Conservation (phyloP, 37 sponge, comb jelly and placozoan genomes). For the Tethya wilhelma region DNA sequence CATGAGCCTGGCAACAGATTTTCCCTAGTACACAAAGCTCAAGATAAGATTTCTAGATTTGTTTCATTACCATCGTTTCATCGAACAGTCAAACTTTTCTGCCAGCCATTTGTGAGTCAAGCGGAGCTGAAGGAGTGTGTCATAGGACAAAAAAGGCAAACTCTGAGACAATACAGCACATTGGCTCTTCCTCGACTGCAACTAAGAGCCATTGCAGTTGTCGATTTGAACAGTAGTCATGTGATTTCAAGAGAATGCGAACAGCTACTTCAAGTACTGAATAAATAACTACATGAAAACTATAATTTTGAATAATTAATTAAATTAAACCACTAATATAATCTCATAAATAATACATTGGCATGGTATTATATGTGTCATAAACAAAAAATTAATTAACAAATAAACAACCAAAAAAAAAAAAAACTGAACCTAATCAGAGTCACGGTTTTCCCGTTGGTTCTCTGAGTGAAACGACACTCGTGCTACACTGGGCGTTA, state of each 20-base stretch:
- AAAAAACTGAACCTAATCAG: too few relatives aligned
- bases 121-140: conserved; percentile 11
- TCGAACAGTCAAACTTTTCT: background rate
- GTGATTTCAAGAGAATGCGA: too few relatives aligned
- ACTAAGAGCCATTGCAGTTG: conserved; percentile 30
- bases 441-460: too few relatives aligned
- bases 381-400: too few relatives aligned
- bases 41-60: background rate
- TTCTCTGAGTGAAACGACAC: background rate
- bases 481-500: conserved; percentile 37
- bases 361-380: too few relatives aligned
- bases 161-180: conserved; percentile 19
- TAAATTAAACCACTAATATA: too few relatives aligned
- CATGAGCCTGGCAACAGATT: background rate
- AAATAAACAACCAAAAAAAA: too few relatives aligned
- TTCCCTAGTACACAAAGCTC: background rate
- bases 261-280: too few relatives aligned
- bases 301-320: too few relatives aligned
- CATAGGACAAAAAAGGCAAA: conserved; percentile 16
- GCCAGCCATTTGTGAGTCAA: conserved; percentile 44
- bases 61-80: conserved; percentile 1
- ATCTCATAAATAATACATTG: too few relatives aligned
- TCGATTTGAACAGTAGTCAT: too few relatives aligned
- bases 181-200: conserved; percentile 49
- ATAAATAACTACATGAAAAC: too few relatives aligned